A percentile compares a stretch with the other conserved stretches of the same genome.
These are phyloP conservation scores for Drosophila ficusphila DNA, from an alignment of 1,140 invertebrate species.

Conservation along the genomic window DNA sequence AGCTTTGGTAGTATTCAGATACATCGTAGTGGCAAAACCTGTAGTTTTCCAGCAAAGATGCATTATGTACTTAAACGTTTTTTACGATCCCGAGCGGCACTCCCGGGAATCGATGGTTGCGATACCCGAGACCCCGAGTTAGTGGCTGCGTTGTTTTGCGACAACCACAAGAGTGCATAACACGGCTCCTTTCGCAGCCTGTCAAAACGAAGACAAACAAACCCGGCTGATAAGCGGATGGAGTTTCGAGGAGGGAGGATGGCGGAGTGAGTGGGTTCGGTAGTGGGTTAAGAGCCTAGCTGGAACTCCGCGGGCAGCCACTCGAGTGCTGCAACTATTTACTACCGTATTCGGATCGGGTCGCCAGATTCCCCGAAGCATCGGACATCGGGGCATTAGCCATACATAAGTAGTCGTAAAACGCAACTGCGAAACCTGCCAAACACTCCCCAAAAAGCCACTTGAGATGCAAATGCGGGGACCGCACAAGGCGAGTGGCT, in stretches of 20 bases:
- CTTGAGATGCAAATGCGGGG: conserved; percentile 34
- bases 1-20: background rate
- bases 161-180: conserved; percentile 29
- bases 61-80: background rate
- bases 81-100: conserved; percentile 15
- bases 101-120: conserved; percentile 12
- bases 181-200: conserved; percentile 28
- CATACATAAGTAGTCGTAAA: conserved; percentile 44
- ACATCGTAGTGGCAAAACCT: background rate
- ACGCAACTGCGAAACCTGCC: conserved; percentile 44
- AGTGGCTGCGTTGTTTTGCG: conserved; percentile 27
- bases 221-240: conserved; percentile 20
- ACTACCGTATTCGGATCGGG: conserved; percentile 56
- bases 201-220: conserved; percentile 71
- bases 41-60: background rate
- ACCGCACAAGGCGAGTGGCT: background rate
- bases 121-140: conserved; percentile 29
- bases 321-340: conserved; percentile 62
- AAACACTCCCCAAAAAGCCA: conserved; percentile 15
- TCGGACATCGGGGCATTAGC: conserved; percentile 41
- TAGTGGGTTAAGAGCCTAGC: conserved; percentile 26
- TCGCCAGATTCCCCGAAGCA: conserved; percentile 52
- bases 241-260: too few species aligned
- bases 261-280: too few species aligned
- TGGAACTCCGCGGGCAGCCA: conserved; percentile 59